Evolutionary conservation across 2,113 vertebrate genomes (phyloP), one percentile per base, ranked within the genome.

Genomic region (Sebastes schlegelii): DNA sequence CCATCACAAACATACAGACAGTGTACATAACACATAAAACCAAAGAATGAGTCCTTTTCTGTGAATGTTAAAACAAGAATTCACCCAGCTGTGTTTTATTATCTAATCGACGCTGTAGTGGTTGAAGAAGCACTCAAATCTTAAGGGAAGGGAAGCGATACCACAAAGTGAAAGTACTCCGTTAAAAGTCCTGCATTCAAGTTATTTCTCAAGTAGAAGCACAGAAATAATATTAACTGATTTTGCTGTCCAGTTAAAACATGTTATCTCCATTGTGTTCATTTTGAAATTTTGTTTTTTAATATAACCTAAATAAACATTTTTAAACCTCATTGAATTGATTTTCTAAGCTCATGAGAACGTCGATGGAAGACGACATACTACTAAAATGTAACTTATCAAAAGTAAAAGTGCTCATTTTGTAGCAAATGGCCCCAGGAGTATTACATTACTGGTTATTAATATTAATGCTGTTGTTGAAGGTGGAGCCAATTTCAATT

Each of bases 1-100:
- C 88, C 90, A 80, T 83, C 77, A 70, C 52, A 91, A 64, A 84
- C 57, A 77, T n/a, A 65, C 66, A 78, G 63, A 54, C 78, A 54
- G 23, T n/a, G 8, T 54, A 11, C 8, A 58, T 19, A 57, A 72
- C 16, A 67, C 21, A 11, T 14, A 21, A 43, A n/a, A 69, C 17
- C 10, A 45, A n/a, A 9, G 9, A 65, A 2, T 5, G 68, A 58
- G 52, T 5, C 2, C 1, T 43, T 51, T 45, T 10, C 34, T 23
- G 19, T 67, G 14, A 43, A 14, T 51, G 26, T 42, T 6, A 42
- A 1, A 3, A 8, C 48, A 58, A 23, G 1, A 17, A 42, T 8
- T 64, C 1, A 12, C 58, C 7, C 8, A 7, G 8, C 17, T 8
- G 19, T 54, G 67, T 57, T 40, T 58, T 11, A 19, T 54, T 21